phyloP scores from a whole-genome alignment of 2,888 invertebrate genomes.

The Drepana falcataria region DNA sequence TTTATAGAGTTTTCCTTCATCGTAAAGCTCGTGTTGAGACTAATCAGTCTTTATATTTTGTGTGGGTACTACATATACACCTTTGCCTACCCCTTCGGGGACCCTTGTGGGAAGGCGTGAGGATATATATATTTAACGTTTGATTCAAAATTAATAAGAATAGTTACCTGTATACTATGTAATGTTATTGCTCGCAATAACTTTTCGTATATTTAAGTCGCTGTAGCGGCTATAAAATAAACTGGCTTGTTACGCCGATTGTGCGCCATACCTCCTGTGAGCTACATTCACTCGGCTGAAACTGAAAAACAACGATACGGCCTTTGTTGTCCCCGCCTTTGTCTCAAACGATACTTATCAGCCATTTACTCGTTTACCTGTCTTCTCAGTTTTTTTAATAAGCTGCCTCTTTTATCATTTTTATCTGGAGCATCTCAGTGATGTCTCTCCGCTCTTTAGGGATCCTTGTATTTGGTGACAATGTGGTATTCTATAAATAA shows the following conservation, averaged over 20 bases:
- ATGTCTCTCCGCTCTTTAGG: slow-evolving; percentile 20
- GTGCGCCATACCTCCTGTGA: slow-evolving; percentile 8
- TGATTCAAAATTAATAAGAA: background rate
- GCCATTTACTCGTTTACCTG: slow-evolving; percentile 67
- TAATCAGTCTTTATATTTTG: no score
- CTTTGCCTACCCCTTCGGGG: no score
- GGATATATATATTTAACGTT: no score
- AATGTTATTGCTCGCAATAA: no score
- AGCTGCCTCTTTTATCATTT: slow-evolving; percentile 33
- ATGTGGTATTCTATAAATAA: background rate
- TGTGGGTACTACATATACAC: no score
- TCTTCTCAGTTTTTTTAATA: slow-evolving; percentile 50
- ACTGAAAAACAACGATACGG: slow-evolving; percentile 61
- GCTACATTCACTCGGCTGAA: slow-evolving; percentile 37
- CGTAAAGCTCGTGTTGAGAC: no score
- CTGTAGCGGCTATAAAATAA: background rate
- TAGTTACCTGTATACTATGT: no score
- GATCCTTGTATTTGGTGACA: background rate
- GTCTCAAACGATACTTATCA: slow-evolving; percentile 72
- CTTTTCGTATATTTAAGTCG: background rate
- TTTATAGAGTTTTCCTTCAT: no score
- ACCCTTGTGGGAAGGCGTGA: no score
- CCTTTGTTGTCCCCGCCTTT: slow-evolving; percentile 58
- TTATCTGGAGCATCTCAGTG: slow-evolving; percentile 19
- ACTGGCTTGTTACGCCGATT: slow-evolving; percentile 1